Percentiles rank a stretch among this genome's conserved stretches.
Evolutionary conservation across 2,113 vertebrate genomes (phyloP).

Genomic region (Etia nguti): DNA sequence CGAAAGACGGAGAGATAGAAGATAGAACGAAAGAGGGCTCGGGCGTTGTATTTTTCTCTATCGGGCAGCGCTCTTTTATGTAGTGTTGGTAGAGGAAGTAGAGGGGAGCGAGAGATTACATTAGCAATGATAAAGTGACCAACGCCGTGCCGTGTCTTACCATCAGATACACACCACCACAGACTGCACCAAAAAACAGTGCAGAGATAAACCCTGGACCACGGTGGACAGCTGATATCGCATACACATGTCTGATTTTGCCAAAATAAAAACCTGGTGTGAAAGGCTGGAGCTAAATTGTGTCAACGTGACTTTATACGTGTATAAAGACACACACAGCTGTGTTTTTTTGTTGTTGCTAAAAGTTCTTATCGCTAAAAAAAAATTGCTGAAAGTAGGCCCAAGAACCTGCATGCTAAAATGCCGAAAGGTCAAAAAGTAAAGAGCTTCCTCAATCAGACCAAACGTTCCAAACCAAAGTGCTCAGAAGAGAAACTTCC

Average conservation of each 20-base stretch:
- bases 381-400: neutral
- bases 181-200: constrained; percentile 36
- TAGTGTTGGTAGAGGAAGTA: constrained; percentile 20
- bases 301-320: neutral
- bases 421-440: neutral
- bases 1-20: constrained; percentile 16
- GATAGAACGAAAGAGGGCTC: constrained; percentile 9
- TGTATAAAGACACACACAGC: neutral
- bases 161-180: constrained; percentile 49
- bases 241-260: neutral
- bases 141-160: constrained; percentile 4
- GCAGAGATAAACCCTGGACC: constrained; percentile 34
- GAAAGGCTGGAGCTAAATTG: neutral
- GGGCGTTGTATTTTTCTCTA: constrained; percentile 29
- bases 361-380: neutral
- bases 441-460: neutral
- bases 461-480: neutral
- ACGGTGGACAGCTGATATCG: constrained; percentile 26
- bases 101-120: constrained; percentile 29
- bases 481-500: constrained; percentile 5
- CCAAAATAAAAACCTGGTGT: neutral
- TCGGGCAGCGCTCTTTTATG: constrained; percentile 22
- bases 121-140: constrained; percentile 55
- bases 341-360: neutral
- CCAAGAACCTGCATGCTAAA: neutral